Evolutionary conservation across 2,797 vertebrate genomes (phyloP), one percentile per base, ranked within the genome.

Genomic region (Hipposideros larvatus): DNA sequence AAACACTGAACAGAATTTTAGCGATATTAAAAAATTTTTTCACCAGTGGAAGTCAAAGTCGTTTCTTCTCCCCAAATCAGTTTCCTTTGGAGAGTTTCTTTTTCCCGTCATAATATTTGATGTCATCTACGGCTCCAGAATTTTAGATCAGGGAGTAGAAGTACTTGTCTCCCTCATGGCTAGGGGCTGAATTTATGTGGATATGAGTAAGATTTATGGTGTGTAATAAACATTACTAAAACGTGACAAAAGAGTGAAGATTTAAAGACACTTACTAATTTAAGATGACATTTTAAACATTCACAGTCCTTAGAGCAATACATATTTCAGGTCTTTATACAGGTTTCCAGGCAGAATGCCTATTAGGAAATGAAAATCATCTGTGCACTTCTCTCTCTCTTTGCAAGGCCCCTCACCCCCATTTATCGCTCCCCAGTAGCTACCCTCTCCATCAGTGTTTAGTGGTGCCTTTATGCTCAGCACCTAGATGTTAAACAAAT

Each of bases 251-350:
- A 94, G 95, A 93, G 92, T 90, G 90, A 97, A 96, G 97, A 98
- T 97, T 98, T 97, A 98, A 96, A 97, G 97, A 97, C 87, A 95
- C 83, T 97, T 92, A 97, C 97, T 98, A 97, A 98, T 96, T 97
- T 96, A 92, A 96, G 94, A 96, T 97, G 97, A 98, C 97, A 98
- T 97, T 98, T 97, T 95, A 95, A 97, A 96, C 95, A 95, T 96
- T 97, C 91, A 5, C 87, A 90, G 92, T 92, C 92, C 91, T 97
- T 94, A 75, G 86, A 96, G 87, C 66, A 95, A 96, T 92, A 71
- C 91, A 85, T 97, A 97, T 96, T 96, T 97, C 97, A 96, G 96
- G 96, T 71, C 88, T 87, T 85, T 77, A 92, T 87, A 66, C 79
- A 91, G 74, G 91, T 92, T 97, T 96, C 97, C 85, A 97, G 97